These are phyloP conservation scores for Cheilosia grossa DNA, from an alignment of 2,888 invertebrate species.

Conservation along the genomic window DNA sequence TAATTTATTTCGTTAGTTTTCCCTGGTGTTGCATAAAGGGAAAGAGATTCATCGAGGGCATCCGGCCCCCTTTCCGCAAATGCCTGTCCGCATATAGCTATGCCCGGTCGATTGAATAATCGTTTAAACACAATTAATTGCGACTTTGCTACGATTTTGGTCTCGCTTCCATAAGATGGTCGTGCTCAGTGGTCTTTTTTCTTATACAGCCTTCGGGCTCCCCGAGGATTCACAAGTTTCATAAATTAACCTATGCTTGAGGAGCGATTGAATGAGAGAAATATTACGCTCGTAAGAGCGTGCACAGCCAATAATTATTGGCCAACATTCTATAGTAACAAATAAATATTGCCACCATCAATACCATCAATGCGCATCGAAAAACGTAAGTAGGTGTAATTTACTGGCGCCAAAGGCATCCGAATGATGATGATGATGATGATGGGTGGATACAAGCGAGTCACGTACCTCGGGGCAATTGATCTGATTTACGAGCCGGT, in stretches of 20 bases:
- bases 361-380: conserved; percentile 37
- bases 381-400: conserved; percentile 49
- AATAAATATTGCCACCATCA: conserved; percentile 65
- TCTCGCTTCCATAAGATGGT: conserved; percentile 11
- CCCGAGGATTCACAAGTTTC: conserved; percentile 64
- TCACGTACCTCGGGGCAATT: conserved; percentile 58
- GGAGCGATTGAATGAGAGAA: conserved; percentile 41
- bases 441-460: conserved; percentile 33
- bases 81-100: too few relatives aligned
- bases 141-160: conserved; percentile 62
- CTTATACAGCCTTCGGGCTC: conserved; percentile 7
- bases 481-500: conserved; percentile 62
- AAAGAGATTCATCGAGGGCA: conserved; percentile 26
- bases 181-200: conserved; percentile 20
- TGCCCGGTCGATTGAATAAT: conserved; percentile 69
- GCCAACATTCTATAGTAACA: conserved; percentile 52
- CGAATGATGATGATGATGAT: conserved; percentile 31
- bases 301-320: conserved; percentile 58
- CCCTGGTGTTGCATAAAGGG: conserved; percentile 68
- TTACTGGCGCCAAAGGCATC: conserved; percentile 36
- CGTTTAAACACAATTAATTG: conserved; percentile 75
- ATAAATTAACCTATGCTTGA: conserved; percentile 69
- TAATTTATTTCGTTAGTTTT: conserved; percentile 71
- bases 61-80: conserved; percentile 42
- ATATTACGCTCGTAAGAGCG: conserved; percentile 26